Base-by-base conservation (phyloP, 2,888 invertebrate genomes). In the Sphaerophoria rueppellii region DNA sequence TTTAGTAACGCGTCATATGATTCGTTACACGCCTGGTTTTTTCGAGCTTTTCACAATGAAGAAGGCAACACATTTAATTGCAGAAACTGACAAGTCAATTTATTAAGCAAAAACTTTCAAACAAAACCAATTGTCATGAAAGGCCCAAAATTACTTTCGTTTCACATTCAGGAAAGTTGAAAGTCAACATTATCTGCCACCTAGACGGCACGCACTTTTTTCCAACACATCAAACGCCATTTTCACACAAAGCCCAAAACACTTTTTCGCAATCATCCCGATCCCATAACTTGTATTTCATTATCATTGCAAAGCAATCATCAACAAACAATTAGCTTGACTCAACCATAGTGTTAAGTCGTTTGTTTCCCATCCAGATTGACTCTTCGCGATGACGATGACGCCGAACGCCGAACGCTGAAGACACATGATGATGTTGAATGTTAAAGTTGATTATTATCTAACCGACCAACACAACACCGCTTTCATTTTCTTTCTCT, bases 341-440 rank as follows among this genome's bases (percentile, higher is more conserved):
- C 24, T 24, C 24, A 24, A 24, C 24, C 78, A 32, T 61, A 58
- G 70, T 74, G 78, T 74, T 65, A 65, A 79, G 74, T 79, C 69
- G 70, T 82, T 74, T 70, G 65, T 67, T 75, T 83, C 70, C 65
- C 74, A 78, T 78, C 48, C 63, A 67, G 54, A 61, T 52, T 24
- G 46, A 57, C 46, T 6, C 40, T 24, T 48, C 37, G 61, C 55
- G 50, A 55, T 43, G 32, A 16, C 16, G 32, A 54, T 43, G 40
- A 54, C 67, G 67, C 67, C 52, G 24, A 24, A 24, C 24, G 24
- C 24, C 24, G n/a, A n/a, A n/a, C n/a, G 24, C 24, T 2, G 24
- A 24, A 24, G 24, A 24, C 24, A 24, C 24, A 24, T 24, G 24
- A 24, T 24, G 24, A 24, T 24, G 24, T 24, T 24, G 24, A 24